Base-by-base conservation (phyloP, 64 coral and sea anemone genomes). In the Pocillopora damicornis region DNA sequence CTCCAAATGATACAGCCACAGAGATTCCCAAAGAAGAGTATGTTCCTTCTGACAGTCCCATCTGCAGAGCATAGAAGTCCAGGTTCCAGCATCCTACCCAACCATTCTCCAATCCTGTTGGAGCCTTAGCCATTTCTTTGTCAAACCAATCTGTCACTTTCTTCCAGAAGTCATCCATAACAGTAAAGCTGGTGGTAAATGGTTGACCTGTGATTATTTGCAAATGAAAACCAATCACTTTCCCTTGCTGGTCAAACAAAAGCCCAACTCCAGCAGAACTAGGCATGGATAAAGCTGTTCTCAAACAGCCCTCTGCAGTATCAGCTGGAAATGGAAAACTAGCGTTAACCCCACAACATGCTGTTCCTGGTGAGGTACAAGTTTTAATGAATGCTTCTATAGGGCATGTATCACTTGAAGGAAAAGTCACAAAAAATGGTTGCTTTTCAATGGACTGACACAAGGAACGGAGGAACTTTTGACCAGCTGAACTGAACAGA, bases 11-110 rank as follows among this genome's bases (percentile, higher is more conserved):
- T 10, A 99, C 95, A 34, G 78, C 93, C 64, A 99, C 60, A 9
- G 97, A 95, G 59, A 99, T 88, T 13, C 93, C 88, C 78, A 99
- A 77, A 1, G 97, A 99, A 15, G 90, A 95, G 35, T 80, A 80
- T 12, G 97, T 99, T 14, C 95, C 92, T 10, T 60, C 38, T 0
- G 88, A 75, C 34, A 93, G 89, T 51, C 81, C 81, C 15, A 58
- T 74, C 72, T 97, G 94, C 59, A 97, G 78, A n/a, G 35, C 89
- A 63, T 93, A 97, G 71, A 97, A 93, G 17, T 75, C 58, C 30
- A 94, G 60, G 6, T 58, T 6, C 87, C 87, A 73, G 61, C 87
- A 86, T 11, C 67, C 74, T 11, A 73, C 79, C 95, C 95, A 98
- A 2, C 89, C 95, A 60, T 86, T 94, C 14, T 86, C 76, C 76